These are phyloP conservation scores for Parazoanthus atlanticus DNA, from an alignment of 92 coral and sea anemone genomes.

Conservation along the genomic window DNA sequence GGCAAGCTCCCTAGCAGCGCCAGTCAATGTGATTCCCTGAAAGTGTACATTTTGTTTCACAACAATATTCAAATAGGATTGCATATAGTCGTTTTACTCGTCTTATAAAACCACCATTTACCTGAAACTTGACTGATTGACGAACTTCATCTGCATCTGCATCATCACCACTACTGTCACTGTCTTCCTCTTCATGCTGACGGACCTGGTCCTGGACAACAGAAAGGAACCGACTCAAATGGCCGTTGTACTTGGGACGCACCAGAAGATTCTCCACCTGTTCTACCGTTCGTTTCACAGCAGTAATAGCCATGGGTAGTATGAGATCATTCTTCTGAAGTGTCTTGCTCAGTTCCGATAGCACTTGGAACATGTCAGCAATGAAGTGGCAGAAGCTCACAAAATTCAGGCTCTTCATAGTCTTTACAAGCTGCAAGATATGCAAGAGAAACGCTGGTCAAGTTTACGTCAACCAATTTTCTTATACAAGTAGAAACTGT, in stretches of 20 bases:
- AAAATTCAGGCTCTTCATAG: slow-evolving; percentile 33
- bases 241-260: slow-evolving; percentile 37
- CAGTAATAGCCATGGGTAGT: slow-evolving; percentile 45
- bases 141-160: slow-evolving; percentile 25
- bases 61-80: neutral
- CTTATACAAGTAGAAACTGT: slow-evolving; percentile 26
- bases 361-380: slow-evolving; percentile 44
- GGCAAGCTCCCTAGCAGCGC: no score
- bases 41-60: no score
- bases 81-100: slow-evolving; percentile 8
- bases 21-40: no score
- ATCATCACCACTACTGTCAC: slow-evolving; percentile 30
- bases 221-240: slow-evolving; percentile 41
- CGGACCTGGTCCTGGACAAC: slow-evolving; percentile 41
- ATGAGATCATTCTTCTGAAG: slow-evolving; percentile 52
- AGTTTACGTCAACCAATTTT: slow-evolving; percentile 26
- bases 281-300: slow-evolving; percentile 40
- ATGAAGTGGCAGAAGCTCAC: slow-evolving; percentile 42
- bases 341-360: slow-evolving; percentile 46
- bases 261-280: slow-evolving; percentile 47
- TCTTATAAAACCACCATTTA: slow-evolving; percentile 9
- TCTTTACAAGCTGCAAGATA: slow-evolving; percentile 25
- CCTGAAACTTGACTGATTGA: slow-evolving; percentile 42
- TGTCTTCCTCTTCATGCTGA: slow-evolving; percentile 35
- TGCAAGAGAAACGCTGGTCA: neutral